Percentiles rank a stretch among this genome's conserved stretches.
Evolutionary conservation across 2,797 vertebrate genomes (phyloP).

Genomic region (Cheirogaleus major): DNA sequence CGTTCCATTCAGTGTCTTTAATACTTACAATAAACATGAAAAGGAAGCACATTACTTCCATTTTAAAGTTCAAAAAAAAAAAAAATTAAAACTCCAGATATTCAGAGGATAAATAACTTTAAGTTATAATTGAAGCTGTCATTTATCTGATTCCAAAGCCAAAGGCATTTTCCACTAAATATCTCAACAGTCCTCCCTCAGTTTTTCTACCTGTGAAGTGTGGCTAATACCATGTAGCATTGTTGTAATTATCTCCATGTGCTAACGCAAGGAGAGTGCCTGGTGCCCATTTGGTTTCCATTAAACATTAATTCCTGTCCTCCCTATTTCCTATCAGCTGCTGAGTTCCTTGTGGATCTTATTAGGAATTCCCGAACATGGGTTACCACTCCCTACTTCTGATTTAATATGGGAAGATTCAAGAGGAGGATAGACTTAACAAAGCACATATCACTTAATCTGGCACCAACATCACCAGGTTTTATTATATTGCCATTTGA

Average conservation of each 20-base stretch:
- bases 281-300: background rate
- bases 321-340: background rate
- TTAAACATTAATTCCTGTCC: background rate
- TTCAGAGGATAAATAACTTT: background rate
- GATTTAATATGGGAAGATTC: background rate
- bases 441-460: background rate
- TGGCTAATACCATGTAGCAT: rapidly evolving
- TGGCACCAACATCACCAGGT: background rate
- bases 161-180: background rate
- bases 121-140: background rate
- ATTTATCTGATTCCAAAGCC: background rate
- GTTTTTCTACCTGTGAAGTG: background rate
- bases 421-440: background rate
- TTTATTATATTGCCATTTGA: background rate
- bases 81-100: background rate
- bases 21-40: background rate
- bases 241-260: background rate
- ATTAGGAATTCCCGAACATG: background rate
- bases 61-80: background rate
- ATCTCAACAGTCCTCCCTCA: background rate
- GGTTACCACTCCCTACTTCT: background rate
- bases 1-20: background rate
- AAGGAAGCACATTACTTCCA: background rate
- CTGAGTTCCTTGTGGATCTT: background rate
- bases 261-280: background rate